These are phyloP conservation scores for Zygogramma bicolorata DNA, from an alignment of 2,888 invertebrate genomes.

Conservation along the genomic window DNA sequence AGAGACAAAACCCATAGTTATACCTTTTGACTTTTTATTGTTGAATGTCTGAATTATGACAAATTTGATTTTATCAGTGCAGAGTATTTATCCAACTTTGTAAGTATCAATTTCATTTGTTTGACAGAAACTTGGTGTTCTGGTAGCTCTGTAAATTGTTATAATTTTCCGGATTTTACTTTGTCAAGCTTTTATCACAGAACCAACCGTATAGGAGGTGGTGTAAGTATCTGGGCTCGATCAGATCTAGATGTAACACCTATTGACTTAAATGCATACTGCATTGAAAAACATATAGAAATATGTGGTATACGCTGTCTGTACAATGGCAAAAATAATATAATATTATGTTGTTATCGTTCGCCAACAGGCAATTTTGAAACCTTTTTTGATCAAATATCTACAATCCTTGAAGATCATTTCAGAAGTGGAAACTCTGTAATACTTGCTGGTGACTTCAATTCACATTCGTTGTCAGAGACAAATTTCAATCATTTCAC, in stretches of 20 bases:
- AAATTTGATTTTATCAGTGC: slow-evolving; percentile 10
- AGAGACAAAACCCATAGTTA: not conserved
- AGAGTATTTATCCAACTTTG: slow-evolving; percentile 7
- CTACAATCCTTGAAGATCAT: not conserved
- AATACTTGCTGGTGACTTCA: slow-evolving; percentile 5
- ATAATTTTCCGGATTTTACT: slow-evolving; percentile 5
- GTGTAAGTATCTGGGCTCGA: slow-evolving; percentile 1
- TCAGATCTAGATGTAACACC: slow-evolving; percentile 1
- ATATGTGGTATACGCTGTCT: not conserved
- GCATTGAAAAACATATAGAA: slow-evolving; percentile 12
- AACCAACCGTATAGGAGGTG: slow-evolving; percentile 4
- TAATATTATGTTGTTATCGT: not conserved
- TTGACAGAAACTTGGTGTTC: slow-evolving; percentile 18
- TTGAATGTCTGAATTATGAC: slow-evolving; percentile 9
- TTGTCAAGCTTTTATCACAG: slow-evolving; percentile 2
- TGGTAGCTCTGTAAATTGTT: slow-evolving; percentile 7
- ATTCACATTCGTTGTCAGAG: not conserved
- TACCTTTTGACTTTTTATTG: not conserved
- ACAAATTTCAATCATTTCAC: slow-evolving; percentile 5
- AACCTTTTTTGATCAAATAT: not conserved
- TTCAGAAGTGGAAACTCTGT: not conserved
- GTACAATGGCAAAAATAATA: not conserved
- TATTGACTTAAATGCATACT: slow-evolving; percentile 2
- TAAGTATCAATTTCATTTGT: too few species aligned
- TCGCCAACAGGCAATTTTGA: slow-evolving; percentile 10